Evolutionary conservation across 1,140 invertebrate species (phyloP), one percentile per base, ranked within the genome.

Genomic region (Lepidurus packardi): DNA sequence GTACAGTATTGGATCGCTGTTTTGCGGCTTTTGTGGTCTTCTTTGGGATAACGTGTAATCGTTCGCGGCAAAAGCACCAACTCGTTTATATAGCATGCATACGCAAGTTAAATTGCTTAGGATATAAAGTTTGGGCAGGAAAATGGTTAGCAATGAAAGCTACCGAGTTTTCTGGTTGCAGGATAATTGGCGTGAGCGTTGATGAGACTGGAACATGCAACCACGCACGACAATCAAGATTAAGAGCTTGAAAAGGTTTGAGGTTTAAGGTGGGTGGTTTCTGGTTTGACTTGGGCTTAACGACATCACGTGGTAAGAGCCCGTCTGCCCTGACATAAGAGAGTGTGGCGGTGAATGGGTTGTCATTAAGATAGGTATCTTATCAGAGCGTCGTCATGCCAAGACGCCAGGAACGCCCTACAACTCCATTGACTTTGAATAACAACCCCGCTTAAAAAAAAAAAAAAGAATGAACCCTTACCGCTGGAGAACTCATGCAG

Each of bases 301-400:
- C 9, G 53, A 65, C 7, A 65, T 65, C 7, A 65, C 53, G 53
- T 9, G 53, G 53, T 65, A 65, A 65, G 53, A 16, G 53, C 53
- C 21, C 53, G 53, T 47, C 53, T 65, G 21, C 13, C 7, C 53
- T 16, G 53, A 65, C 53, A 7, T 65, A 65, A 65, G 53, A 65
- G 16, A 65, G 53, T 65, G 53, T 65, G 21, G 53, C 21, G 53
- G 53, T 7, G 53, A 65, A 65, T 65, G 53, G 53, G 53, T 65
- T 65, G 53, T 65, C 53, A 65, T 65, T 65, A 65, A 65, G 53
- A 65, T 65, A 65, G 53, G 53, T 65, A 65, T 65, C n/a, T 65
- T 65, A 65, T 65, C 53, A 21, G 53, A 9, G 21, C 53, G 53
- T 16, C n/a, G 53, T 65, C 53, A 65, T 65, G 53, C 53, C 53